phyloP scores from a whole-genome alignment of 2,888 invertebrate genomes.

The Eledona agricola region DNA sequence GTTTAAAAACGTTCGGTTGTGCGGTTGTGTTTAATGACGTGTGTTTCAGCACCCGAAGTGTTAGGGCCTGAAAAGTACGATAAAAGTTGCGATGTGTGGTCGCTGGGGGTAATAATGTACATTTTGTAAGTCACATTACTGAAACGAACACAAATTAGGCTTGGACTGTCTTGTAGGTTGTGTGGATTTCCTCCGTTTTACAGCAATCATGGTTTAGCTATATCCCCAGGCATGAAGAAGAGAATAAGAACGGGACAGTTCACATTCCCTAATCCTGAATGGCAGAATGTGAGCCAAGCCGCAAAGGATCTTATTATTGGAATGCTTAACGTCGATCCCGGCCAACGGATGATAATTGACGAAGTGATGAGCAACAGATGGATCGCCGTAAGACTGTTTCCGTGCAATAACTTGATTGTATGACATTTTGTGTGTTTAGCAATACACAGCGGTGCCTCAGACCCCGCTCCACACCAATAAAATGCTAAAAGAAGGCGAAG shows the following conservation, averaged over 20 bases:
- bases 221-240: slow-evolving; percentile 99
- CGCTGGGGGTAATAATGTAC: slow-evolving; percentile 98
- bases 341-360: slow-evolving; percentile 87
- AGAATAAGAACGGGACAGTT: slow-evolving; percentile 95
- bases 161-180: slow-evolving; percentile 63
- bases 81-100: slow-evolving; percentile 99
- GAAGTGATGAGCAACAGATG: slow-evolving; percentile 89
- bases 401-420: background rate
- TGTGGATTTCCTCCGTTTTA: slow-evolving; percentile 99
- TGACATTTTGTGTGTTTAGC: slow-evolving; percentile 49
- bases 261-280: slow-evolving; percentile 95
- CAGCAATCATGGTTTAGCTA: slow-evolving; percentile 96
- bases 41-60: slow-evolving; percentile 71
- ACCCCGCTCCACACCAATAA: slow-evolving; percentile 93
- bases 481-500: slow-evolving; percentile 89
- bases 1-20: slow-evolving; percentile 30
- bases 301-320: slow-evolving; percentile 96
- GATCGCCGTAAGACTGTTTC: slow-evolving; percentile 75
- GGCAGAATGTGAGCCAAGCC: slow-evolving; percentile 92
- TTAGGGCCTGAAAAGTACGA: slow-evolving; percentile 97
- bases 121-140: slow-evolving; percentile 78
- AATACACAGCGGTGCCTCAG: slow-evolving; percentile 88
- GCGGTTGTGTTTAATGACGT: no score
- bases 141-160: background rate
- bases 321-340: slow-evolving; percentile 94